Base-by-base conservation (phyloP, 92 coral and sea anemone genomes). In the Zoanthus sociatus region DNA sequence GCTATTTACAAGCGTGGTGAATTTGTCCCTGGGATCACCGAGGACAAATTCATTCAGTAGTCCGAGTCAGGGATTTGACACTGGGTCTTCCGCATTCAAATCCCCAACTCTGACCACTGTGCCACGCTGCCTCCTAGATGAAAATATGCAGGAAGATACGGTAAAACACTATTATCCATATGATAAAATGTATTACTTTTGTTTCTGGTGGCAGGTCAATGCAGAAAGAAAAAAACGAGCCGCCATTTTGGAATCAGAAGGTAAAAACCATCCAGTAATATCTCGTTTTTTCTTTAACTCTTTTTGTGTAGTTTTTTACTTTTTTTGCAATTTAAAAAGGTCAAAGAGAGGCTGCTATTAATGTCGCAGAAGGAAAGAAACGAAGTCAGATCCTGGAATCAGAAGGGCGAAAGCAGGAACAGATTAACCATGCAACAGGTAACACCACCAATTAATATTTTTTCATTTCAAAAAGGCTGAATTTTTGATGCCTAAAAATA, bases 171-270 rank as follows among this genome's bases (percentile, higher is more conserved):
- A 26, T 26, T 26, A 26, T 26, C 26, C 26, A 26, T 26, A 48
- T 48, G 53, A 5, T 48, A 9, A 5, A 48, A 5, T 48, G 20
- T 13, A 11, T n/a, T 11, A 69, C 37, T 14, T 46, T 73, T 89
- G 20, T 70, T 32, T 60, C 9, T 75, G 18, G 76, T 50, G 9
- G 14, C 11, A 96, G 98, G 98, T 96, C 85, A 98, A 97, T 86
- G 99, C 99, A 84, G 99, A 97, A 81, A 93, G 99, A 70, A 97
- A 89, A 84, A 97, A 97, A 61, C 92, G 99, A 55, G 98, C 99
- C 26, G 90, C 91, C 53, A 90, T 97, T 51, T 90, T 97, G 55
- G 91, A 89, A 56, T 97, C 99, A n/a, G 98, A 97, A 91, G 99
- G 99, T 97, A 71, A 60, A 64, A 10, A 4, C 48, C 11, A 50